Evolutionary conservation across 2,113 vertebrate species (phyloP).

Genomic region (Tychaedon coryphoeus): DNA sequence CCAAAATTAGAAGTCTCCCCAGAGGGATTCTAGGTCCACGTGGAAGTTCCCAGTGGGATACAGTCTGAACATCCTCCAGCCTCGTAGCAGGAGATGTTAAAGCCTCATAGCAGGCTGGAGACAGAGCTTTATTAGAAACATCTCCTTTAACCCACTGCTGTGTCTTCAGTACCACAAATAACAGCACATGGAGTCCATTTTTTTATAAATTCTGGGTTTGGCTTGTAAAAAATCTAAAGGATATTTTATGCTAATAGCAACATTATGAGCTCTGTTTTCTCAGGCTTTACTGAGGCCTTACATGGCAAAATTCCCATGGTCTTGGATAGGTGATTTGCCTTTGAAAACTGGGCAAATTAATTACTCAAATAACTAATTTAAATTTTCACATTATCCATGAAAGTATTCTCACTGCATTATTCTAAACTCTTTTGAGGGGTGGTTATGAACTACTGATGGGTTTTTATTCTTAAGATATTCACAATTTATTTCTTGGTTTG

Average conservation of each 20-base stretch:
- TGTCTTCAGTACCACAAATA: background rate
- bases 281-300: background rate
- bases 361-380: background rate
- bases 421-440: background rate
- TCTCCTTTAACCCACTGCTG: background rate
- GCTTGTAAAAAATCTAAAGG: background rate
- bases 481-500: background rate
- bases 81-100: background rate
- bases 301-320: background rate
- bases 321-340: background rate
- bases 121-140: conserved; percentile 33
- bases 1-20: conserved; percentile 42
- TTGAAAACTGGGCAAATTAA: background rate
- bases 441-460: background rate
- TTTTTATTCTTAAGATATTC: background rate
- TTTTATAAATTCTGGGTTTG: background rate
- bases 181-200: background rate
- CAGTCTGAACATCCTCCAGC: conserved; percentile 7
- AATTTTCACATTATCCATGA: background rate
- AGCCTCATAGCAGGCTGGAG: background rate
- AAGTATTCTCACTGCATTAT: background rate
- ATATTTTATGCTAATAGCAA: conserved; percentile 30
- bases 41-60: conserved; percentile 7
- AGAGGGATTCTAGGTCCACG: conserved; percentile 24
- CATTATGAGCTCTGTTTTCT: background rate